Evolutionary conservation across 1,140 invertebrate species (phyloP).

Genomic region (Heterodera carotae): DNA sequence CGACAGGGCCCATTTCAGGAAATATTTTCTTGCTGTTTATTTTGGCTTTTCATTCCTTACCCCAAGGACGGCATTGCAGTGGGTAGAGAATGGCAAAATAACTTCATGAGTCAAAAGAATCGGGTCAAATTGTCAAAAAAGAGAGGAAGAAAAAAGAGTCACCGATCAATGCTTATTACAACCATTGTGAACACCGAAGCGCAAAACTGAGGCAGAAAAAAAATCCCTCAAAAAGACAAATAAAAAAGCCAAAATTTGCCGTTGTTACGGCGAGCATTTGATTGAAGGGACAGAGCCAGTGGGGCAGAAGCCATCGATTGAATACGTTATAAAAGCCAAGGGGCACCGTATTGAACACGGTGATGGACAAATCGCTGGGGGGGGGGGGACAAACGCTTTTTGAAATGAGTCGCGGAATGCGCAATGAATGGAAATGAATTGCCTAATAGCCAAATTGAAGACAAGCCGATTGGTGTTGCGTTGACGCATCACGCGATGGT

Average conservation of each 20-base stretch:
- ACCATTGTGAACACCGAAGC: constrained; percentile 65
- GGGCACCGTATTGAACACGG: constrained; percentile 62
- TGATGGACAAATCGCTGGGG: constrained; percentile 51
- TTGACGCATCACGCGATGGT: constrained; percentile 3
- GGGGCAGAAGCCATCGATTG: constrained; percentile 60
- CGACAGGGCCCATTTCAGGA: not conserved
- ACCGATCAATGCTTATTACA: constrained; percentile 61
- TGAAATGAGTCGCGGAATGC: not conserved
- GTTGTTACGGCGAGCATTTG: constrained; percentile 65
- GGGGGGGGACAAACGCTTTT: not conserved
- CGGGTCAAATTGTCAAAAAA: too few species aligned
- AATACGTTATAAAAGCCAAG: constrained; percentile 61
- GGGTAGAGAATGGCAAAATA: constrained; percentile 89
- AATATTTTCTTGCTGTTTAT: not conserved
- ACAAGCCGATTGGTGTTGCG: not conserved
- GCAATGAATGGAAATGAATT: not conserved
- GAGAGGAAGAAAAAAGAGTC: constrained; percentile 15
- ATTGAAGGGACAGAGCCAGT: constrained; percentile 58
- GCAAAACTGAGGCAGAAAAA: constrained; percentile 42
- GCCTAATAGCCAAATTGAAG: constrained; percentile 3
- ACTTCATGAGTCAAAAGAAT: too few species aligned
- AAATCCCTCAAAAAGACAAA: not conserved
- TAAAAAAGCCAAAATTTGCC: constrained; percentile 19
- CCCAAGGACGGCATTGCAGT: constrained; percentile 79
- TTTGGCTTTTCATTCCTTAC: not conserved